Base-by-base conservation (phyloP, 2,797 vertebrate species). In the Uromys caudimaculatus region DNA sequence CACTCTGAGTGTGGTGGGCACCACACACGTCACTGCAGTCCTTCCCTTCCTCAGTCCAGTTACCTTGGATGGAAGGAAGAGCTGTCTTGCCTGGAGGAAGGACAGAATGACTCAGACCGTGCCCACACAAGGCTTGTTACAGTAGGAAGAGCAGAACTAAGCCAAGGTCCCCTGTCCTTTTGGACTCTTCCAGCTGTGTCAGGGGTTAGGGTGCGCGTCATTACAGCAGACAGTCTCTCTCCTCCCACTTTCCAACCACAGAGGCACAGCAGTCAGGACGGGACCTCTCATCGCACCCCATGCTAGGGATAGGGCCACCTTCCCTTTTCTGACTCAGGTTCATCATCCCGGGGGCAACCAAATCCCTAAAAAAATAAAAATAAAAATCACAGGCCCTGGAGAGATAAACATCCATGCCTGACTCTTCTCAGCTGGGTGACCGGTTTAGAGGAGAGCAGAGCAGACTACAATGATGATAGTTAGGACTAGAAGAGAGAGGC, bases 341-440 rank as follows among this genome's bases (percentile, higher is more conserved):
- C 75, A 9, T 60, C 47, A 76, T 58, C n/a, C 58, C 93, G 60
- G 29, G 62, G 69, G 56, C 92, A 79, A 38, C 69, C n/a, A 91
- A 91, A 21, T 64, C 84, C 67, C 58, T 11, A 67, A 67, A 75
- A 76, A 75, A 84, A 83, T 29, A 24, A 52, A 52, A 24, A 60
- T 6, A 2, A 35, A 35, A 67, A 35, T 69, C 67, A 69, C 67
- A 27, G 73, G 71, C 79, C 79, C 50, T 2, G 4, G 9, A 35
- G 35, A 54, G 75, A 67, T 67, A 84, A 82, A 14, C 71, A 41
- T 41, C 73, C 52, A 16, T 77, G 79, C 56, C 13, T 1, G 1
- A 64, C 77, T 93, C 83, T 47, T 21, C 71, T 89, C 73, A 83
- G 77, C 87, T 97, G 35, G 90, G 85, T 90, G 90, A 95, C 92